Conservation (phyloP, 37 sponge, comb jelly and placozoan species). For the Crambe crambe region DNA sequence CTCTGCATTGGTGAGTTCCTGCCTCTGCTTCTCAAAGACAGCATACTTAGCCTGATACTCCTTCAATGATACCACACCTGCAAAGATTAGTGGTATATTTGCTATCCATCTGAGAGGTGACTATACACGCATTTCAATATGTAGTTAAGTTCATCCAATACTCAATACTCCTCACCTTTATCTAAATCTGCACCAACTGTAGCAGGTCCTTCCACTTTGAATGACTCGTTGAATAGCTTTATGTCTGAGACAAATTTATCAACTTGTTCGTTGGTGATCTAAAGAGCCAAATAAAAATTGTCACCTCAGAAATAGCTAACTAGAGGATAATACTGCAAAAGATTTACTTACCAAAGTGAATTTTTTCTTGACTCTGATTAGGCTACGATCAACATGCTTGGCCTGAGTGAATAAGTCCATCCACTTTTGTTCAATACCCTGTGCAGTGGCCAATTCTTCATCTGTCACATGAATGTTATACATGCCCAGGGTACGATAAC, state of each 20-base stretch:
- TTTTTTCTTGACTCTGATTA: slow-evolving; percentile 94
- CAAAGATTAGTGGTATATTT: not conserved
- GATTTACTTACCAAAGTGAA: slow-evolving; percentile 77
- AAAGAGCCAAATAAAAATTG: not conserved
- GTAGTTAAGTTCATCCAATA: no score
- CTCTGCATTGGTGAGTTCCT: slow-evolving; percentile 96
- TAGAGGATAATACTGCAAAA: not conserved
- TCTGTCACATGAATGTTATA: slow-evolving; percentile 72
- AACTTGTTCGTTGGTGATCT: slow-evolving; percentile 94
- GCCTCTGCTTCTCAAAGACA: slow-evolving; percentile 73
- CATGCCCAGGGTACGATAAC: slow-evolving; percentile 94
- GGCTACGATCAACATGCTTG: slow-evolving; percentile 75
- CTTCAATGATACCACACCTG: slow-evolving; percentile 77
- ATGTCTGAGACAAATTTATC: slow-evolving; percentile 65
- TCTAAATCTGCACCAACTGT: slow-evolving; percentile 92
- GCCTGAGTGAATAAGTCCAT: slow-evolving; percentile 68
- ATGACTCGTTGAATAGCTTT: slow-evolving; percentile 69
- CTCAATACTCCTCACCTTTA: slow-evolving; percentile 54
- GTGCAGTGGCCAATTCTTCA: slow-evolving; percentile 54
- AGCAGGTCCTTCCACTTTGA: slow-evolving; percentile 88
- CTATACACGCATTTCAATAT: not conserved
- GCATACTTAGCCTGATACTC: slow-evolving; percentile 72
- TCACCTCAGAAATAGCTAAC: not conserved
- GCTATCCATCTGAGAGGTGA: not conserved
- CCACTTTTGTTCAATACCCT: slow-evolving; percentile 72